Evolutionary conservation across 2,113 vertebrate genomes (phyloP), one percentile per base, ranked within the genome.

Genomic region (Chaenogobius annularis): DNA sequence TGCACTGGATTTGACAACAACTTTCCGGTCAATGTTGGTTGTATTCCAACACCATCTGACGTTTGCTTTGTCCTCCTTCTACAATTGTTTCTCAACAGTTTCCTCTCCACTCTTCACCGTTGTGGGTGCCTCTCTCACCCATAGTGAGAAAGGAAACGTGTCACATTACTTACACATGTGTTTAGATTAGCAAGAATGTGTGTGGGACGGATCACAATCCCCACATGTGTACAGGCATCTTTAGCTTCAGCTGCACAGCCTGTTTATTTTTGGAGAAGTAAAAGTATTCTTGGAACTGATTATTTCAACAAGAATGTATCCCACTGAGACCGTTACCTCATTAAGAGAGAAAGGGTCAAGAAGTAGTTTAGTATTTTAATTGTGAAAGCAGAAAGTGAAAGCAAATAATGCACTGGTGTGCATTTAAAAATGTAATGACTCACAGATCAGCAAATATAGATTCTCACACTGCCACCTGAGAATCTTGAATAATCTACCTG

Each of bases 101-200:
- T 74, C 26, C 63, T 48, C 77, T 73, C 58, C 35, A 1, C 58
- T 43, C 62, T 48, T 59, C 5, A 15, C 56, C 9, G 15, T 9
- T 5, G 15, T 1, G 54, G 64, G 73, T 66, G 69, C 13, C 58
- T 80, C 73, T 69, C 74, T 75, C 50, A 8, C 10, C 59, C 71
- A 35, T 15, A 66, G 73, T 71, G 71, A 79, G 80, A 73, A 72
- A 85, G 84, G 85, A 85, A 85, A 73, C 73, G 69, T 81, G 77
- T 83, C 72, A 74, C 61, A 48, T 75, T 76, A 70, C 75, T 80
- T 72, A 50, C n/a, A 66, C 46, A 56, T 59, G 52, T 85, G 78
- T 85, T 85, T 80, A 68, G 44, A 65, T 75, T 66, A 69, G 64
- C 67, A 79, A 77, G 80, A 78, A 75, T 83, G 74, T 80, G 85